Evolutionary conservation across 2,888 invertebrate genomes (phyloP).

Genomic region (Drosophila subquinaria): DNA sequence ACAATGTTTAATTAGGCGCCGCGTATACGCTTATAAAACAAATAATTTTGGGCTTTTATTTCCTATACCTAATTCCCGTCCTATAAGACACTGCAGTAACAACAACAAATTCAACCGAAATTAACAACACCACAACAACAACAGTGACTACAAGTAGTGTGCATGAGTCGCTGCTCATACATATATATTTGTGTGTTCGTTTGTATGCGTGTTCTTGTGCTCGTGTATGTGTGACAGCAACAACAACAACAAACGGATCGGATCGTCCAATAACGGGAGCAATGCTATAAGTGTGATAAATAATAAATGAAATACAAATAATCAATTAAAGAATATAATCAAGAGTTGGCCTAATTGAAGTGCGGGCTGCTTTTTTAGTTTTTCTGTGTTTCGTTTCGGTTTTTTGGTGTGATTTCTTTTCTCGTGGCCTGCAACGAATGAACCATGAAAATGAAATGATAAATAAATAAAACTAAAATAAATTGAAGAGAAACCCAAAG

Average conservation of each 20-base stretch:
- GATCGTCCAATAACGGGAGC: slow-evolving; percentile 24
- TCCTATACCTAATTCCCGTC: slow-evolving; percentile 7
- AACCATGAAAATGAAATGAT: slow-evolving; percentile 41
- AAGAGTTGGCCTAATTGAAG: slow-evolving; percentile 51
- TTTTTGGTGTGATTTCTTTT: slow-evolving; percentile 30
- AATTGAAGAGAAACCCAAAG: slow-evolving; percentile 18
- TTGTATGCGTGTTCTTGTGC: slow-evolving; percentile 17
- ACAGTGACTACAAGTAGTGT: slow-evolving; percentile 11
- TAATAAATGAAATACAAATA: slow-evolving; percentile 46
- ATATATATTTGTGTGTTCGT: slow-evolving; percentile 11
- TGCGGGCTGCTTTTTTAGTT: too few relatives aligned
- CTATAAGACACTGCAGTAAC: slow-evolving; percentile 8
- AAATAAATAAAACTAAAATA: slow-evolving; percentile 9
- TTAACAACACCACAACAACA: slow-evolving; percentile 5
- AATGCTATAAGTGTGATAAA: slow-evolving; percentile 30
- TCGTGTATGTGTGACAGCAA: slow-evolving; percentile 41
- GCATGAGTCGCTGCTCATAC: too few relatives aligned
- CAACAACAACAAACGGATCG: slow-evolving; percentile 53
- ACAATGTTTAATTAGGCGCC: slow-evolving; percentile 52
- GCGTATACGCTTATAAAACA: slow-evolving; percentile 21
- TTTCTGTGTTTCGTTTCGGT: slow-evolving; percentile 44
- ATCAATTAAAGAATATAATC: slow-evolving; percentile 53
- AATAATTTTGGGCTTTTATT: slow-evolving; percentile 7
- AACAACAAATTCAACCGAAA: slow-evolving; percentile 20
- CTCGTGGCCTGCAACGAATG: slow-evolving; percentile 22